Evolutionary conservation across 2,888 invertebrate genomes (phyloP), one percentile per base, ranked within the genome.

Genomic region (Marronus borbonicus): DNA sequence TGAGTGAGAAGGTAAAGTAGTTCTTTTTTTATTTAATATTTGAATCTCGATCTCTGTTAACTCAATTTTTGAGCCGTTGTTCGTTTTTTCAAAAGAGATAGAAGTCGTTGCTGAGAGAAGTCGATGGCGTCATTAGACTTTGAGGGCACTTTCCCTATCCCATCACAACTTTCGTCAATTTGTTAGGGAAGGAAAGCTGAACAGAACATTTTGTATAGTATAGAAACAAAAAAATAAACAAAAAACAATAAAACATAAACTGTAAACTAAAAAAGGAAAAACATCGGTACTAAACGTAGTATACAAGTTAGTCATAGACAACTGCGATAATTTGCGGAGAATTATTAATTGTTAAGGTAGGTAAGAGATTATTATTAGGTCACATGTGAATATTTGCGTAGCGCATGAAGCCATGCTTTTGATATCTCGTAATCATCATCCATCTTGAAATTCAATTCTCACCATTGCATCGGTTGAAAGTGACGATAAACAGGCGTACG

Each of bases 141-240:
- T 88, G 92, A 92, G 93, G 93, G 93, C 93, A 92, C 92, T 92
- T 93, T 93, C 93, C 93, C 93, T 93, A 93, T 93, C 93, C 93
- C 93, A 93, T 92, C 91, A 92, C 92, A 85, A 84, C 84, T 79
- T 74, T 79, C 44, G 55, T 68, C 44, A 44, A 62, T 72, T 78
- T 84, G 85, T 86, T 85, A 86, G 86, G 86, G 85, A 85, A 86
- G 86, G 86, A 86, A 84, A 86, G 85, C 83, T 44, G 44, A 44
- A 44, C 44, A 44, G 44, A 66, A 66, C 50, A 83, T 82, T 44
- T 79, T 78, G 82, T 55, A 55, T 55, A 80, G 81, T 82, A 84
- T 82, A 83, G 84, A 81, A 60, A 81, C 83, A 86, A 83, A 85
- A 85, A 82, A 82, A 83, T 83, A 78, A 70, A 78, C 31, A 79